phyloP scores from a whole-genome alignment of 2,113 vertebrate species.

The Lucifuga dentata region DNA sequence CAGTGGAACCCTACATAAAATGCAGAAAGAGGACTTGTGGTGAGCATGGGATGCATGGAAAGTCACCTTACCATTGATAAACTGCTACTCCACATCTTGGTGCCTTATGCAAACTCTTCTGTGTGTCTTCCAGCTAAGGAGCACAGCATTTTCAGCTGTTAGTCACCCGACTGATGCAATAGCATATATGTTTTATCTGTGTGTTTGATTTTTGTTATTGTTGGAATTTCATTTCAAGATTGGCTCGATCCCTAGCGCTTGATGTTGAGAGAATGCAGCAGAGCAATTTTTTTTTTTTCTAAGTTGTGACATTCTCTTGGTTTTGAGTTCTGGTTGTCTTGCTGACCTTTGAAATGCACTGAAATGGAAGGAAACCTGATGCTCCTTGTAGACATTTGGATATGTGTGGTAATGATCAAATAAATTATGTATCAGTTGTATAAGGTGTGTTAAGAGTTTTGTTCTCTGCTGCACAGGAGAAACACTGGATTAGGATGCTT shows the following conservation, averaged over 20 bases:
- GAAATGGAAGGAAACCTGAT: slow-evolving; percentile 85
- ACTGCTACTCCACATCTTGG: slow-evolving; percentile 87
- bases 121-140: slow-evolving; percentile 85
- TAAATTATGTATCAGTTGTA: slow-evolving; percentile 69
- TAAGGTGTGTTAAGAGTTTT: neutral
- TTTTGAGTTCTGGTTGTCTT: slow-evolving; percentile 82
- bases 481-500: too few species aligned
- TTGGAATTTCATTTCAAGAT: slow-evolving; percentile 16
- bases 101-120: slow-evolving; percentile 89
- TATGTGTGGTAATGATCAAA: slow-evolving; percentile 80
- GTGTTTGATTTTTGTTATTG: slow-evolving; percentile 5
- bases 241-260: slow-evolving; percentile 14
- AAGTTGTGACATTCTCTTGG: slow-evolving; percentile 27
- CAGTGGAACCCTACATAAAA: neutral
- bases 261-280: neutral
- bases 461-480: too few species aligned
- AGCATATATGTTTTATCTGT: slow-evolving; percentile 29
- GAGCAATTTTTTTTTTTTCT: slow-evolving; percentile 20
- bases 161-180: slow-evolving; percentile 37
- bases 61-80: slow-evolving; percentile 78
- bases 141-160: slow-evolving; percentile 64
- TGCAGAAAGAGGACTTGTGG: slow-evolving; percentile 22
- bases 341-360: slow-evolving; percentile 90
- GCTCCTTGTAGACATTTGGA: slow-evolving; percentile 75
- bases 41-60: slow-evolving; percentile 7